Evolutionary conservation across 2,888 invertebrate species (phyloP).

Genomic region (Drymonia ruficornis): DNA sequence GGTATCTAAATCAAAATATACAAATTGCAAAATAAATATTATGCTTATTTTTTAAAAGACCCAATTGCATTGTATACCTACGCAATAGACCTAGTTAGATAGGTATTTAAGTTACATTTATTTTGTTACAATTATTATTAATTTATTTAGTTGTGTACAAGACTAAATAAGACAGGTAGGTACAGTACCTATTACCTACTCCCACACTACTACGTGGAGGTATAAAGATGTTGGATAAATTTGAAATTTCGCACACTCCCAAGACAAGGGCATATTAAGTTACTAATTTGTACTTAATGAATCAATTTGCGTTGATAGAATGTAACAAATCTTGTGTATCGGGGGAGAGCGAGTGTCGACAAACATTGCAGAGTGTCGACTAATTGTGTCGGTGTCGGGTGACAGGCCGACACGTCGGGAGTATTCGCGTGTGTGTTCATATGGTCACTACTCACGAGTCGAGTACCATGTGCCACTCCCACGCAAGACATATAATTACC

Average conservation of each 20-base stretch:
- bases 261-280: background rate
- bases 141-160: too few species aligned
- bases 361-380: slow-evolving; percentile 39
- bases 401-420: background rate
- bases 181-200: too few species aligned
- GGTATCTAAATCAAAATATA: too few species aligned
- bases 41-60: too few species aligned
- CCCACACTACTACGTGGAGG: too few species aligned
- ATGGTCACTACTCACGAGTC: slow-evolving; percentile 4
- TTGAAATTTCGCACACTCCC: background rate
- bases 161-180: too few species aligned
- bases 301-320: slow-evolving; percentile 13
- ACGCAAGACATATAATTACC: too few species aligned
- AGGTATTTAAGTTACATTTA: too few species aligned
- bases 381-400: slow-evolving; percentile 42
- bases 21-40: too few species aligned
- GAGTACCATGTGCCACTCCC: background rate
- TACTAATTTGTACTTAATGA: slow-evolving; percentile 22
- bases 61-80: too few species aligned
- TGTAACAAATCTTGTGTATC: slow-evolving; percentile 20
- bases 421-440: background rate
- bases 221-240: background rate
- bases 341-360: slow-evolving; percentile 29
- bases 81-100: too few species aligned
- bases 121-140: too few species aligned